A percentile compares a stretch with the other conserved stretches of the same genome.
Evolutionary conservation across 2,113 vertebrate genomes (phyloP).

Genomic region (Myxocyprinus asiaticus): DNA sequence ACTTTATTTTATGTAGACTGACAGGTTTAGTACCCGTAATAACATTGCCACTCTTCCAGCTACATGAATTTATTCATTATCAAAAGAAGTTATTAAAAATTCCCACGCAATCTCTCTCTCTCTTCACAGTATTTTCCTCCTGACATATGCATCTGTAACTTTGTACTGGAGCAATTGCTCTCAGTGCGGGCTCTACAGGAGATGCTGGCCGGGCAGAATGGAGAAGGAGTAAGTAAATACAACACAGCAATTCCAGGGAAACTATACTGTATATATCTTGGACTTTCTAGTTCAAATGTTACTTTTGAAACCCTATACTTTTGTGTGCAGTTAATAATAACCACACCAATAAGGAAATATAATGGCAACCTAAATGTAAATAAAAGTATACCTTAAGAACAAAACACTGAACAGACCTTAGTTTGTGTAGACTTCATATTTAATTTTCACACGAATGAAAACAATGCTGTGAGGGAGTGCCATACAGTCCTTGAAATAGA

Average conservation of each 20-base stretch:
- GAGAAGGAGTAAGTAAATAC: slow-evolving; percentile 86
- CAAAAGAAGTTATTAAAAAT: neutral
- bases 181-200: slow-evolving; percentile 97
- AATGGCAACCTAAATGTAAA: too few species aligned
- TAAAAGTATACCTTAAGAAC: too few species aligned
- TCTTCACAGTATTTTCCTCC: slow-evolving; percentile 90
- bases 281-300: neutral
- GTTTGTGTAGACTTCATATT: too few species aligned
- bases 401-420: too few species aligned
- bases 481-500: too few species aligned
- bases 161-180: slow-evolving; percentile 93
- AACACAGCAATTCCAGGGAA: slow-evolving; percentile 1
- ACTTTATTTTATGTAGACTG: neutral
- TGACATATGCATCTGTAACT: slow-evolving; percentile 94
- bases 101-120: neutral
- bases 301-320: neutral
- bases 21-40: neutral
- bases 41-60: too few species aligned
- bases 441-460: too few species aligned
- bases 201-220: slow-evolving; percentile 88
- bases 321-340: neutral
- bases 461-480: too few species aligned
- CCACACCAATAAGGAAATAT: too few species aligned
- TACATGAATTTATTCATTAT: neutral
- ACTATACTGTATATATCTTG: slow-evolving; percentile 9